Evolutionary conservation across 2,888 invertebrate genomes (phyloP).

Genomic region (Parascotia fuliginaria): DNA sequence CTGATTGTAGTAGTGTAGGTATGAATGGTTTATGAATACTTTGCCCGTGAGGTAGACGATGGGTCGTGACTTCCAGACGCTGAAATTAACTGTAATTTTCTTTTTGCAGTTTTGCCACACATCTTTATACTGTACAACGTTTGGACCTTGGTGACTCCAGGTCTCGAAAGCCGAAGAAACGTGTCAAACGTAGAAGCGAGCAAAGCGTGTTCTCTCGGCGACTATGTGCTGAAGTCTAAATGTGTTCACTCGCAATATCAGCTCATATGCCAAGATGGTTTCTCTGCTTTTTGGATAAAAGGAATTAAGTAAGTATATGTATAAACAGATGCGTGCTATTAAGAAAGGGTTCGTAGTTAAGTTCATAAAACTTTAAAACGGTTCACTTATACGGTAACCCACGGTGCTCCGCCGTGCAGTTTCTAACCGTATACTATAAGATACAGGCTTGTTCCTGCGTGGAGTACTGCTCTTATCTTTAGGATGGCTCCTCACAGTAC

Average conservation of each 20-base stretch:
- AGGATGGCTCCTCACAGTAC: too few species aligned
- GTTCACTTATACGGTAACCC: too few species aligned
- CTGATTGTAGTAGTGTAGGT: too few species aligned
- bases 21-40: too few species aligned
- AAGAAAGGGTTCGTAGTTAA: too few species aligned
- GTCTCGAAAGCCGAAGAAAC: conserved; percentile 49
- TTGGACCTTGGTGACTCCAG: conserved; percentile 54
- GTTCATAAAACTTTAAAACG: too few species aligned
- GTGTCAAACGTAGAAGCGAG: conserved; percentile 42
- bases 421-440: too few species aligned
- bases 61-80: background rate
- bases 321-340: too few species aligned
- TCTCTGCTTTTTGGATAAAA: conserved; percentile 59
- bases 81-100: conserved; percentile 1
- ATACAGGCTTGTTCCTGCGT: too few species aligned
- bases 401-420: too few species aligned
- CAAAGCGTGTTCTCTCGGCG: conserved; percentile 58
- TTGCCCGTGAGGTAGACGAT: too few species aligned
- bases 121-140: conserved; percentile 50
- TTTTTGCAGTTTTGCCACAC: conserved; percentile 48
- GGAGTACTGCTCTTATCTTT: too few species aligned
- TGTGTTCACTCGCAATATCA: conserved; percentile 51
- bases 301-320: conserved; percentile 58
- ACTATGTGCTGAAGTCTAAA: conserved; percentile 50
- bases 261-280: conserved; percentile 61